Percentiles rank a stretch among this genome's conserved stretches.
Evolutionary conservation across 1,140 invertebrate species (phyloP).

Genomic region (Diorhabda sublineata): DNA sequence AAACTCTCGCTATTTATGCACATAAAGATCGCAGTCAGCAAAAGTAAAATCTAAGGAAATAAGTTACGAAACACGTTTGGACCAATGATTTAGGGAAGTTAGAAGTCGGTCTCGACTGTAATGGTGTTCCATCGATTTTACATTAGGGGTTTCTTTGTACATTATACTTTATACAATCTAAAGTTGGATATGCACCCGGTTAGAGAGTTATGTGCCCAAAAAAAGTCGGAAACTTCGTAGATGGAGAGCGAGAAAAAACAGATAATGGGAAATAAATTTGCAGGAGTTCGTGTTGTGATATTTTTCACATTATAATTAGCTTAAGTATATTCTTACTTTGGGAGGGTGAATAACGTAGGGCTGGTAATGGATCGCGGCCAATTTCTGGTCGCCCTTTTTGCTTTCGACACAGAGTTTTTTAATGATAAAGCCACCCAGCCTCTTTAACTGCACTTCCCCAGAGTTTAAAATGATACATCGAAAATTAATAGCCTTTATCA

Average conservation of each 20-base stretch:
- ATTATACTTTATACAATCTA: slow-evolving; percentile 50
- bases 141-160: slow-evolving; percentile 50
- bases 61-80: slow-evolving; percentile 33
- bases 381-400: slow-evolving; percentile 6
- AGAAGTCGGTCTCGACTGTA: slow-evolving; percentile 45
- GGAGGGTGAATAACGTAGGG: slow-evolving; percentile 9
- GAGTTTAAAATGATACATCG: too few species aligned
- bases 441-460: too few species aligned
- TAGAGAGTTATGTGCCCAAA: slow-evolving; percentile 44
- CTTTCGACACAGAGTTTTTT: slow-evolving; percentile 11
- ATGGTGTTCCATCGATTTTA: slow-evolving; percentile 49
- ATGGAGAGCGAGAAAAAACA: slow-evolving; percentile 45
- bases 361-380: slow-evolving; percentile 14
- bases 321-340: slow-evolving; percentile 23
- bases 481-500: too few species aligned
- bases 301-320: slow-evolving; percentile 46
- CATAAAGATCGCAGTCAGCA: slow-evolving; percentile 8
- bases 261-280: slow-evolving; percentile 49
- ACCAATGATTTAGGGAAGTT: slow-evolving; percentile 44
- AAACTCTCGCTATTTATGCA: background rate
- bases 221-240: slow-evolving; percentile 44
- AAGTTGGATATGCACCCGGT: slow-evolving; percentile 47
- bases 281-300: slow-evolving; percentile 39
- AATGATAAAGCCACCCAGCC: too few species aligned
- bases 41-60: slow-evolving; percentile 12